Conservation (phyloP, 2,113 vertebrate species). For the Clarias batrachus region DNA sequence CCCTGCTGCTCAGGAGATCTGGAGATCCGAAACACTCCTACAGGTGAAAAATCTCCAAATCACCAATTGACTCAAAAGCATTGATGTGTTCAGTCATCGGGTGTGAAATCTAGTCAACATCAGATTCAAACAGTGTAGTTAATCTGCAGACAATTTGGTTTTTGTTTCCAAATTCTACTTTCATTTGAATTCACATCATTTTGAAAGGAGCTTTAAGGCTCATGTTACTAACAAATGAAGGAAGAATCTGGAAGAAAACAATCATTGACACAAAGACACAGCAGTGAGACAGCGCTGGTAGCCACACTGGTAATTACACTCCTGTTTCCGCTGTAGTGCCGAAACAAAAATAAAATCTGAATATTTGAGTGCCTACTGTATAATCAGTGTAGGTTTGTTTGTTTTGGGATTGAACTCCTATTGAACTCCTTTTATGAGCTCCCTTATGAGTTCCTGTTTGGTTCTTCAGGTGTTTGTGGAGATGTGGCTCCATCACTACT, state of each 20-base stretch:
- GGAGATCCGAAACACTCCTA: constrained; percentile 89
- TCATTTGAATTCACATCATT: neutral
- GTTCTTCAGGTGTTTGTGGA: constrained; percentile 88
- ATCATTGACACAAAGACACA: neutral
- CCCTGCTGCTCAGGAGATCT: constrained; percentile 94
- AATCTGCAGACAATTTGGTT: neutral
- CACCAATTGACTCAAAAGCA: neutral
- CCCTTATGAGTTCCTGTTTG: neutral
- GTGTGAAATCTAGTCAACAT: neutral
- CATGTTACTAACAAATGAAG: neutral
- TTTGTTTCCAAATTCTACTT: neutral
- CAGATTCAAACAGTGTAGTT: neutral
- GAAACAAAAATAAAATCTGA: neutral
- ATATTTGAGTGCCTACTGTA: neutral
- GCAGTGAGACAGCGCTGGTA: neutral
- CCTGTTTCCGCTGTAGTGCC: too few species aligned
- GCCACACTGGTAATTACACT: too few species aligned
- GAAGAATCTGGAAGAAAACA: neutral
- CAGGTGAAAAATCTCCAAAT: constrained; percentile 66
- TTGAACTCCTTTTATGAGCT: neutral
- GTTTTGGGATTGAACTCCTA: neutral
- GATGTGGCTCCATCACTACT: constrained; percentile 98
- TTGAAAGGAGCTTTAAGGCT: neutral
- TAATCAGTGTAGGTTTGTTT: too few species aligned
- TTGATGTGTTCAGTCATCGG: neutral